Base-by-base conservation (phyloP, 2,113 vertebrate genomes). In the Oreotragus oreotragus region DNA sequence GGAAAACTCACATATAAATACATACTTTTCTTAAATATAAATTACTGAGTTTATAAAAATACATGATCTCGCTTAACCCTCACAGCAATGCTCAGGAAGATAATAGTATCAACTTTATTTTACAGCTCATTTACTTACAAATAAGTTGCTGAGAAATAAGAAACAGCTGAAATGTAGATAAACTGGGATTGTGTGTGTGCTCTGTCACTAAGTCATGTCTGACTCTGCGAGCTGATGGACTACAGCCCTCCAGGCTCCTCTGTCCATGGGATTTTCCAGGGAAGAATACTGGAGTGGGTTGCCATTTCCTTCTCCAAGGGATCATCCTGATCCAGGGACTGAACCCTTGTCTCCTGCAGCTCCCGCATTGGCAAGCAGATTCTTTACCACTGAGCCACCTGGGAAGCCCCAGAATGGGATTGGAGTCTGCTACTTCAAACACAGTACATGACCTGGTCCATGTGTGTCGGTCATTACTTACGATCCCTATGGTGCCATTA, bases 111-210 rank as follows among this genome's bases (percentile, higher is more conserved):
- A 51, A 5, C 23, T 92, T 87, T 36, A 57, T 92, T 90, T 87
- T 45, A 28, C 9, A 81, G 21, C 33, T 39, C 51, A 84, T 55
- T 55, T 36, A 39, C 39, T 36, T 84, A 84, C n/a, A 27, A 73
- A 55, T 73, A 19, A 81, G 16, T 76, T 84, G 43, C 30, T 85
- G 36, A 90, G 39, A 92, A 94, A 21, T 64, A 95, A 90, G 89
- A 36, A 92, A 86, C 4, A 17, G 49, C n/a, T 45, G 43, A 55
- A 9, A 19, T 25, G 3, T 1, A 33, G 28, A 13, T 49, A 33
- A 57, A 19, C 33, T 55, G 27, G 21, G 43, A 4, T 57, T 10
- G 2, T 14, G 70, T 43, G 70, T 43, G 36, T 76, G 23, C 39
- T 43, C 39, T 4, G 6, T 27, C 23, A 3, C 39, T 43, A 14